A percentile compares a stretch with the other conserved stretches of the same genome.
Conservation (phyloP, 1,140 invertebrate genomes). For the Sesamia nonagrioides region DNA sequence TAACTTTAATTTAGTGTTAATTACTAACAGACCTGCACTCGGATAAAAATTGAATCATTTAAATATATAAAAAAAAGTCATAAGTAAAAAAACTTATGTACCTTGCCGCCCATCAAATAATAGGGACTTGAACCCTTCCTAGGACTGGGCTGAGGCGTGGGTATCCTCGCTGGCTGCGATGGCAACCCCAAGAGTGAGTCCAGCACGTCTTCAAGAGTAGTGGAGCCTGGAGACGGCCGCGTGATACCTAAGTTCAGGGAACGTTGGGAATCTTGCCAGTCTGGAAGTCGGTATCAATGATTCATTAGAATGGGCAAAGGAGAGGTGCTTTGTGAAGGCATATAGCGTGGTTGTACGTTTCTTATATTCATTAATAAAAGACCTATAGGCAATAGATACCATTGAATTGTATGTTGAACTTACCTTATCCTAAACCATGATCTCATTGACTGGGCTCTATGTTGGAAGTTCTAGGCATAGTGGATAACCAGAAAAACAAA, state of each 20-base stretch:
- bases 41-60: neutral
- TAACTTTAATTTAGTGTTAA: neutral
- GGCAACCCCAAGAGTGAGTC: slow-evolving; percentile 96
- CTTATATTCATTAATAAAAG: neutral
- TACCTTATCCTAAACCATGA: slow-evolving; percentile 8
- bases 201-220: slow-evolving; percentile 97
- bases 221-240: slow-evolving; percentile 91
- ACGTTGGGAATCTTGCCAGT: slow-evolving; percentile 83
- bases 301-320: slow-evolving; percentile 43
- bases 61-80: neutral
- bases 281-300: slow-evolving; percentile 65
- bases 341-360: neutral
- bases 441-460: neutral
- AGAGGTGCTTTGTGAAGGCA: slow-evolving; percentile 13
- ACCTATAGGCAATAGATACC: neutral
- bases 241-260: slow-evolving; percentile 82
- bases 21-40: neutral
- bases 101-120: slow-evolving; percentile 91
- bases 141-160: slow-evolving; percentile 89
- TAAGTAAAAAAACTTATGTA: slow-evolving; percentile 68
- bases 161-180: slow-evolving; percentile 90
- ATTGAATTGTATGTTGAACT: slow-evolving; percentile 9
- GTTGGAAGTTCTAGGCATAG: neutral
- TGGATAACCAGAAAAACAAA: neutral
- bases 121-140: slow-evolving; percentile 89